Conservation (phyloP, 64 coral and sea anemone species). For the Porites lutea region DNA sequence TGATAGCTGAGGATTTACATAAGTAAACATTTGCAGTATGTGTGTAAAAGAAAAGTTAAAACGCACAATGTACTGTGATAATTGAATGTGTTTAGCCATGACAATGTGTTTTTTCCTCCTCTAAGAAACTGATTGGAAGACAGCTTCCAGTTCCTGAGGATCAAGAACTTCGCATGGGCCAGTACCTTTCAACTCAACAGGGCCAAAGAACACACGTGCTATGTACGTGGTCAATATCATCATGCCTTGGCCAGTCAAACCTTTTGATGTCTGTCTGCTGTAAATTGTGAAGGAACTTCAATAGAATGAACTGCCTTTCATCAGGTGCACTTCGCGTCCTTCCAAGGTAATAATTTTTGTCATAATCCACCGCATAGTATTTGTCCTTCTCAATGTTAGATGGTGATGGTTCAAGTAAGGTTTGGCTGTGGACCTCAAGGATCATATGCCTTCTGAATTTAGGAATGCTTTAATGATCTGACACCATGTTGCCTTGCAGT, state of each 20-base stretch:
- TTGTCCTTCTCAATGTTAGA: constrained; percentile 2
- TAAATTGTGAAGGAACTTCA: constrained; percentile 16
- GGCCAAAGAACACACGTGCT: constrained; percentile 58
- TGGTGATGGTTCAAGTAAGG: neutral
- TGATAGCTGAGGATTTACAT: neutral
- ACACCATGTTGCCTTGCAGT: neutral
- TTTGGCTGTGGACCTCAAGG: neutral
- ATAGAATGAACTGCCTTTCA: neutral
- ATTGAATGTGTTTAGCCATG: neutral
- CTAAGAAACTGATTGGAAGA: neutral
- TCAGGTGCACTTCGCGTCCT: too few species aligned
- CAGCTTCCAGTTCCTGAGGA: constrained; percentile 8
- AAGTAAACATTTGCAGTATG: neutral
- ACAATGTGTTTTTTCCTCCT: neutral
- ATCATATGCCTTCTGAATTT: neutral
- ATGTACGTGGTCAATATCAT: constrained; percentile 34
- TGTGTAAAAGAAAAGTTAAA: neutral
- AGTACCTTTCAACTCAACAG: constrained; percentile 16
- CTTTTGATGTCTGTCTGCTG: neutral
- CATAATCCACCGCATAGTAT: neutral
- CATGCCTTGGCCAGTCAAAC: constrained; percentile 10
- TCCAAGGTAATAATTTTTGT: too few species aligned
- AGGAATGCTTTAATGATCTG: neutral
- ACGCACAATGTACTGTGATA: neutral
- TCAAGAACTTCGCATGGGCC: neutral